Evolutionary conservation across 2,888 invertebrate species (phyloP).

Genomic region (Resseliella maxima): DNA sequence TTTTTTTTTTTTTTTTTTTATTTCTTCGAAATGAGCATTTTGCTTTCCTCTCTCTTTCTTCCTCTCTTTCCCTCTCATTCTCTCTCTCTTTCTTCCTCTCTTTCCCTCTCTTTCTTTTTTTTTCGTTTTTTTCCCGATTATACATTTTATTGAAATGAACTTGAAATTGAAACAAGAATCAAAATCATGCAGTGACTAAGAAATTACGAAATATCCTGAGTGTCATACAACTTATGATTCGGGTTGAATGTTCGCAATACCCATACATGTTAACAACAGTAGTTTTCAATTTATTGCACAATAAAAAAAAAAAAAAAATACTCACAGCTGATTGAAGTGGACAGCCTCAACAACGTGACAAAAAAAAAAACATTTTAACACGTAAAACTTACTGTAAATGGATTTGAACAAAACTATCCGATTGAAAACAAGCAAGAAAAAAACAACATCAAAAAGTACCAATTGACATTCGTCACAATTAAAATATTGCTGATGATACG

Average conservation of each 20-base stretch:
- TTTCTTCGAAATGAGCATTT: background rate
- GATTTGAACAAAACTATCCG: background rate
- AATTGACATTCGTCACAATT: background rate
- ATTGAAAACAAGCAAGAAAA: no score
- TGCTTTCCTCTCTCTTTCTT: no score
- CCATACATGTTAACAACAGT: background rate
- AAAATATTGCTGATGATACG: no score
- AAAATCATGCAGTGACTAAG: conserved; percentile 3
- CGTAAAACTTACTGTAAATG: background rate
- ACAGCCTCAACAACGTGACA: no score
- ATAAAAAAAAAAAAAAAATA: background rate
- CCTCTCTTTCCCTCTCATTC: no score
- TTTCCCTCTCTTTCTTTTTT: no score
- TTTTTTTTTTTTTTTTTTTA: background rate
- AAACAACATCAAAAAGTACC: background rate
- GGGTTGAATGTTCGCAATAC: background rate
- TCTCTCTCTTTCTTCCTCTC: no score
- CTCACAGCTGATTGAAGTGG: background rate
- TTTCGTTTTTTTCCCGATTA: background rate
- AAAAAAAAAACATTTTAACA: no score
- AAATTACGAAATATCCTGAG: background rate
- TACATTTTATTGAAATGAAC: background rate
- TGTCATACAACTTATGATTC: conserved; percentile 20
- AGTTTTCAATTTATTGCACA: background rate
- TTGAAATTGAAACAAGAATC: background rate